These are phyloP conservation scores for Cheiracanthium punctorium DNA, from an alignment of 2,888 invertebrate species.

Conservation along the genomic window DNA sequence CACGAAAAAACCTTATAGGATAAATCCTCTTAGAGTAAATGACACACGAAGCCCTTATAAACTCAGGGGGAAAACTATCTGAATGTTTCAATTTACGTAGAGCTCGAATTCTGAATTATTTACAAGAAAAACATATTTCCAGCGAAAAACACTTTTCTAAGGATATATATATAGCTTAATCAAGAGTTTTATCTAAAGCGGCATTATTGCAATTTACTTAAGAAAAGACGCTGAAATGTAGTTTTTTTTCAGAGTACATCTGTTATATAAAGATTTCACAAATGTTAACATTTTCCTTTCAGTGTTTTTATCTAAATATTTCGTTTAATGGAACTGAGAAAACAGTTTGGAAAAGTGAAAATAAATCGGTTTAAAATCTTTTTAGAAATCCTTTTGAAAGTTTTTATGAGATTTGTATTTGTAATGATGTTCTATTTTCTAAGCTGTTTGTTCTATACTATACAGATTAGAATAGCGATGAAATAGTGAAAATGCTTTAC, in stretches of 20 bases:
- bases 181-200: constrained; percentile 55
- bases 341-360: neutral
- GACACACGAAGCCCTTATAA: too few species aligned
- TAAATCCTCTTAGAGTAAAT: too few species aligned
- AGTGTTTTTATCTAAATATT: neutral
- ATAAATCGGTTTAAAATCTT: neutral
- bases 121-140: constrained; percentile 65
- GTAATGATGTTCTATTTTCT: too few species aligned
- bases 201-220: constrained; percentile 39
- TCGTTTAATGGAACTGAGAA: constrained; percentile 42
- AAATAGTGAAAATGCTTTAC: too few species aligned
- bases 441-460: too few species aligned
- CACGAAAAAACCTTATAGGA: too few species aligned
- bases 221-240: constrained; percentile 54
- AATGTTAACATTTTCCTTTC: constrained; percentile 52
- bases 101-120: constrained; percentile 39
- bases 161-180: constrained; percentile 60
- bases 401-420: too few species aligned
- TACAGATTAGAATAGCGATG: too few species aligned
- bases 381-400: neutral
- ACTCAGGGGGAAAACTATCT: constrained; percentile 18
- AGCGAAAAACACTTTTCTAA: constrained; percentile 34
- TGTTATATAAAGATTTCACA: constrained; percentile 64
- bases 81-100: constrained; percentile 65
- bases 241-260: constrained; percentile 54